Percentiles rank a stretch among this genome's conserved stretches.
phyloP scores from a whole-genome alignment of 2,797 vertebrate genomes.

The Adrianichthys oophorus region DNA sequence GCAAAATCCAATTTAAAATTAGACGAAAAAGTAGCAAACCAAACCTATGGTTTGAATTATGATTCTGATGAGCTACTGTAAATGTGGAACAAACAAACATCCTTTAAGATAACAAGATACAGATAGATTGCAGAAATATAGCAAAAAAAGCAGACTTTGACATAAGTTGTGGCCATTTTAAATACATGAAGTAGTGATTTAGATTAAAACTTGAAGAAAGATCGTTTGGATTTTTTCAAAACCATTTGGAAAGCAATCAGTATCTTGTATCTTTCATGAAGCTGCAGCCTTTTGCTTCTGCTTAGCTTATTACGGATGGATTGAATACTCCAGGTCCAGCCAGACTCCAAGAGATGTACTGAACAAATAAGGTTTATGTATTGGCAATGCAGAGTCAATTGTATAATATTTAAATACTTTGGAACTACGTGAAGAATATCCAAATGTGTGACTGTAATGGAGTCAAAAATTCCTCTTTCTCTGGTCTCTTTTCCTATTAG shows the following conservation, averaged over 20 bases:
- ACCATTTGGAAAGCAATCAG: constrained; percentile 31
- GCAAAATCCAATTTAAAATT: no score
- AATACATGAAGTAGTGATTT: constrained; percentile 4
- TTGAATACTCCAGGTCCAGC: constrained; percentile 21
- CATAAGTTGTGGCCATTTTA: constrained; percentile 6
- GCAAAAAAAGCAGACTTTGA: constrained; percentile 5
- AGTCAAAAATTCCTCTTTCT: neutral
- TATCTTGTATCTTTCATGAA: constrained; percentile 47
- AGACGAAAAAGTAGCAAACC: no score
- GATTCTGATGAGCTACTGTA: no score
- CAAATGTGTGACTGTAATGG: neutral
- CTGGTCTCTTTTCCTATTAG: constrained; percentile 20
- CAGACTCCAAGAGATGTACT: constrained; percentile 17
- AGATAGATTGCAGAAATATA: no score
- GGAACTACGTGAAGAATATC: constrained; percentile 9
- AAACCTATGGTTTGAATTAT: no score
- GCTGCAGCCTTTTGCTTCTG: constrained; percentile 11
- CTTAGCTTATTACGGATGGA: constrained; percentile 17
- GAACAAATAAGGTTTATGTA: constrained; percentile 1
- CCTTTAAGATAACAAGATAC: no score
- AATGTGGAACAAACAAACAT: no score
- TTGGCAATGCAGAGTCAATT: no score
- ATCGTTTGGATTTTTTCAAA: constrained; percentile 6
- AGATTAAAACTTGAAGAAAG: constrained; percentile 6
- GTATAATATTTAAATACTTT: neutral